phyloP scores from a whole-genome alignment of 2,888 invertebrate genomes.

The Leucozona laternaria region DNA sequence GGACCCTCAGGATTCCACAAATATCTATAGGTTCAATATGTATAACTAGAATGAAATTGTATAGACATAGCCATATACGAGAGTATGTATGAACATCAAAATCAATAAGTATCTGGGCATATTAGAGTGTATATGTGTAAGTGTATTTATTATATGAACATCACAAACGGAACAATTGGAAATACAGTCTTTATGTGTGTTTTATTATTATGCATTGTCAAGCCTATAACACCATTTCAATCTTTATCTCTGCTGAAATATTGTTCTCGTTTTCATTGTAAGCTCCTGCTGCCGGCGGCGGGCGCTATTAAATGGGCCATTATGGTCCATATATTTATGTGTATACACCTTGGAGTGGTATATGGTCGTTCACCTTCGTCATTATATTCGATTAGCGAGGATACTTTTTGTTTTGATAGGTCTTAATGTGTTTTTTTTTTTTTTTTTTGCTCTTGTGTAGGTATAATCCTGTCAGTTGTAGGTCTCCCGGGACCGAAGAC shows the following conservation, averaged over 20 bases:
- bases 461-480: not conserved
- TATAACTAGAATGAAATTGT: not conserved
- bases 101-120: not conserved
- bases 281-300: too few species aligned
- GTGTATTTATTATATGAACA: not conserved
- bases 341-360: not conserved
- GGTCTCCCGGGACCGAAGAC: not conserved
- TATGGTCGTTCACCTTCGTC: not conserved
- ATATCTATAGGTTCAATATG: too few species aligned
- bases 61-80: not conserved
- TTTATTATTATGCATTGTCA: not conserved
- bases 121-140: not conserved
- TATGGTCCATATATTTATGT: not conserved
- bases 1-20: not conserved
- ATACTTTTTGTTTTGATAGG: not conserved
- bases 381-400: not conserved
- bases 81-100: not conserved
- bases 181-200: not conserved
- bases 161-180: not conserved
- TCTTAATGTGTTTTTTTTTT: not conserved
- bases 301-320: not conserved
- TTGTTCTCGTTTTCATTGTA: constrained; percentile 2
- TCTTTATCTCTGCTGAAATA: constrained; percentile 21
- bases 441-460: not conserved
- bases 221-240: constrained; percentile 15